Evolutionary conservation across 2,888 invertebrate species (phyloP).

Genomic region (Apoda limacodes): DNA sequence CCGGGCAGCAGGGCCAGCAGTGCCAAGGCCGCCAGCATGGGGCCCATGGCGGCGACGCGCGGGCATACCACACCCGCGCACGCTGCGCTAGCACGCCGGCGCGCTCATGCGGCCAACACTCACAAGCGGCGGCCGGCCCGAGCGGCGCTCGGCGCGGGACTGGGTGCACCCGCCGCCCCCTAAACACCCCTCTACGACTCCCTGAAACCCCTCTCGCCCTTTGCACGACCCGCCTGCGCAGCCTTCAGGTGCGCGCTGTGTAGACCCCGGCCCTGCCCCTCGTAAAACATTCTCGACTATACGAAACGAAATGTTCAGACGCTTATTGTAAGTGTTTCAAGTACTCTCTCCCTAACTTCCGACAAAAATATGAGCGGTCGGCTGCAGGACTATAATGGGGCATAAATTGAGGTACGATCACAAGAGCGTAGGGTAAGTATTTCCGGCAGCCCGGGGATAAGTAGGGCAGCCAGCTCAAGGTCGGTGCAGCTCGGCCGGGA

Average conservation of each 20-base stretch:
- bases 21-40: slow-evolving; percentile 57
- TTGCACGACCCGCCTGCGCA: slow-evolving; percentile 19
- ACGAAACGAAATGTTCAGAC: no score
- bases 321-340: no score
- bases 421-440: neutral
- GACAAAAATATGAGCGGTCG: no score
- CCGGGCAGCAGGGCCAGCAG: slow-evolving; percentile 61
- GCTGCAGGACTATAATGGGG: no score
- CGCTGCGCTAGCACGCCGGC: slow-evolving; percentile 64
- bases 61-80: slow-evolving; percentile 68
- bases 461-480: slow-evolving; percentile 44
- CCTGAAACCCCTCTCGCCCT: slow-evolving; percentile 11
- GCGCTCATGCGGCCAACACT: slow-evolving; percentile 55
- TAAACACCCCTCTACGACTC: slow-evolving; percentile 10
- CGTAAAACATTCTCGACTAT: no score
- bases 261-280: slow-evolving; percentile 29
- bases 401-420: no score
- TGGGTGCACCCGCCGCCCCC: slow-evolving; percentile 38
- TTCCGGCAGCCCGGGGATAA: slow-evolving; percentile 25
- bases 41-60: slow-evolving; percentile 63
- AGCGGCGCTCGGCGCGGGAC: slow-evolving; percentile 61
- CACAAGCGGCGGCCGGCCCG: slow-evolving; percentile 47
- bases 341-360: no score
- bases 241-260: slow-evolving; percentile 38
- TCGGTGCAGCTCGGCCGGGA: slow-evolving; percentile 40